Percentiles rank a stretch among this genome's conserved stretches.
These are phyloP conservation scores for Pseudomyrmex cubaensis DNA, from an alignment of 1,140 invertebrate genomes.

Conservation along the genomic window DNA sequence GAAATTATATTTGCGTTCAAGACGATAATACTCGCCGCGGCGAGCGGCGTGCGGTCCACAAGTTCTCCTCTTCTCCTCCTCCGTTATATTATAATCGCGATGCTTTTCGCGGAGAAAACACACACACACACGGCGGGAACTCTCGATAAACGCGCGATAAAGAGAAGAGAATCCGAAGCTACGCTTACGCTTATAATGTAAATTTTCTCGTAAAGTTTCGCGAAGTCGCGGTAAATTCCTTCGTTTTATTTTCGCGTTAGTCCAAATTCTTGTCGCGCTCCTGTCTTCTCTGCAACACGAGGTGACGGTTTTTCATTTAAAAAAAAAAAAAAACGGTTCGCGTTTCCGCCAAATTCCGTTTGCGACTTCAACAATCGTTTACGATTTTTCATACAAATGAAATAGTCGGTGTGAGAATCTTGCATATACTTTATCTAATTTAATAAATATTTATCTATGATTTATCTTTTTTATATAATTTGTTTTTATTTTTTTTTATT, in stretches of 20 bases:
- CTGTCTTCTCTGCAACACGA: conserved; percentile 15
- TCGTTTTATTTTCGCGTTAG: conserved; percentile 32
- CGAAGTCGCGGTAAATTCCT: conserved; percentile 40
- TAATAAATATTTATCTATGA: too few species aligned
- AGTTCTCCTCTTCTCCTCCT: too few species aligned
- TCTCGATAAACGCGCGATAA: conserved; percentile 46
- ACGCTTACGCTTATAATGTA: conserved; percentile 30
- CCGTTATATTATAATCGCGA: conserved; percentile 53
- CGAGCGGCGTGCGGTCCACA: conserved; percentile 4
- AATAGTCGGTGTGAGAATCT: too few species aligned
- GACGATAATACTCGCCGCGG: conserved; percentile 48
- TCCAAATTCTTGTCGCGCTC: conserved; percentile 53
- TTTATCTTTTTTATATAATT: too few species aligned
- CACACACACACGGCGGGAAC: conserved; percentile 35
- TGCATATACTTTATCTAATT: too few species aligned
- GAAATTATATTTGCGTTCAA: conserved; percentile 61
- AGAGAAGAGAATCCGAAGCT: conserved; percentile 53
- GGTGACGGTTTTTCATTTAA: conserved; percentile 52
- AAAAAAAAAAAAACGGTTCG: background rate
- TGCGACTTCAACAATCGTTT: background rate
- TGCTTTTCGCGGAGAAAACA: conserved; percentile 6
- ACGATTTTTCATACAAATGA: background rate
- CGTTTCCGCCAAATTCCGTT: conserved; percentile 49
- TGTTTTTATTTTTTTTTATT: too few species aligned
- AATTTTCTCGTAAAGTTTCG: conserved; percentile 52